Evolutionary conservation across 1,140 invertebrate species (phyloP).

Genomic region (Calycopis cecrops): DNA sequence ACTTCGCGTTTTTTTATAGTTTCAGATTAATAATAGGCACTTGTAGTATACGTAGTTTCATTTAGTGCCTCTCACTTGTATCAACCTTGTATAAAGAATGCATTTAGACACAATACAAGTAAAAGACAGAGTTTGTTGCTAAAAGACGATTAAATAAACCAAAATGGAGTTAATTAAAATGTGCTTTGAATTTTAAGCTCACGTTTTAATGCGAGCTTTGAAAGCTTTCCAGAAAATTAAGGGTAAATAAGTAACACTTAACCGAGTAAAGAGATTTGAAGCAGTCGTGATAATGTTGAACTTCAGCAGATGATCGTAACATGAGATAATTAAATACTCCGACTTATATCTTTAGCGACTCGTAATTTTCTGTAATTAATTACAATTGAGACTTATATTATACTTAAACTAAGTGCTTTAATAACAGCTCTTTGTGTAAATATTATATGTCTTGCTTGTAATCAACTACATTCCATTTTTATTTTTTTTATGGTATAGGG

Average conservation of each 20-base stretch:
- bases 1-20: no score
- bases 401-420: no score
- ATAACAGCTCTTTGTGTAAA: not conserved
- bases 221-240: not conserved
- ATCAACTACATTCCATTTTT: no score
- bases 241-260: conserved; percentile 8
- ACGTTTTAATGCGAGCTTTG: not conserved
- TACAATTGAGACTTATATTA: no score
- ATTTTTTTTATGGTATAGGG: no score
- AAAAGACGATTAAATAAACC: not conserved
- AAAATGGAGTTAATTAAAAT: conserved; percentile 5
- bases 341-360: not conserved
- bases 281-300: not conserved
- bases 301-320: not conserved
- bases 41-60: no score
- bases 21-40: no score
- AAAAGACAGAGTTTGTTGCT: no score
- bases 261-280: conserved; percentile 6
- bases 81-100: no score
- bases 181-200: conserved; percentile 6
- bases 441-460: no score
- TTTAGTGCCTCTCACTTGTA: no score
- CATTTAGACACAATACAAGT: no score
- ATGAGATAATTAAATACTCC: not conserved
- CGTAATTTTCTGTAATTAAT: not conserved